phyloP scores from a whole-genome alignment of 1,140 invertebrate species.

The Drosophila paulistorum region DNA sequence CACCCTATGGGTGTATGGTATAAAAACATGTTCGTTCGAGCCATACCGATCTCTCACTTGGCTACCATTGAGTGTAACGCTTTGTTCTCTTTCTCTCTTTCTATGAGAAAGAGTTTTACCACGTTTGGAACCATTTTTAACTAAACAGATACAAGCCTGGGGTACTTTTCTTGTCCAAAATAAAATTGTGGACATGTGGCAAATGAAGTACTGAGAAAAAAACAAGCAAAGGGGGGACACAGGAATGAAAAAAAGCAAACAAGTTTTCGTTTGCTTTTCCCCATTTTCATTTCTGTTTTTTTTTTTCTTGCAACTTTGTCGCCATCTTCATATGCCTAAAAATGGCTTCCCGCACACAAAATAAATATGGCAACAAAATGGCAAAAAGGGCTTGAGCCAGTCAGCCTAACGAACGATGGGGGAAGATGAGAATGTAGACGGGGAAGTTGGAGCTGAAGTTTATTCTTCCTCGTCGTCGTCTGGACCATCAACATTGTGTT shows the following conservation, averaged over 20 bases:
- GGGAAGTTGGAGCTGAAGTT: conserved; percentile 16
- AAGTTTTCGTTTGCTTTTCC: background rate
- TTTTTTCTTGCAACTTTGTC: conserved; percentile 10
- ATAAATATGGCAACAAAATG: conserved; percentile 73
- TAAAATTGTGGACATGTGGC: conserved; percentile 2
- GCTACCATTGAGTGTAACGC: too few species aligned
- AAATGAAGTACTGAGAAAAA: background rate
- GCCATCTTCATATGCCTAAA: conserved; percentile 60
- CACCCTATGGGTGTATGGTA: too few species aligned
- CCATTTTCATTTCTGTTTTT: background rate
- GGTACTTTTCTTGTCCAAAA: background rate
- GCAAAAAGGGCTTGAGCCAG: background rate
- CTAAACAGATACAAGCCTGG: background rate
- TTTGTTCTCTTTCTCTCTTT: background rate
- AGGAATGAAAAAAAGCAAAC: conserved; percentile 3
- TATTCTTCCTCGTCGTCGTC: background rate
- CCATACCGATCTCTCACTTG: too few species aligned
- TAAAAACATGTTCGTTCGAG: too few species aligned
- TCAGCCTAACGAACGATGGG: background rate
- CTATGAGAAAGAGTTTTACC: background rate
- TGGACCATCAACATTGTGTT: conserved; percentile 16
- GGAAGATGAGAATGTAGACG: background rate
- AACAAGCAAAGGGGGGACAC: background rate
- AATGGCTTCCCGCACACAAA: conserved; percentile 50
- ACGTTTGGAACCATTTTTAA: background rate